phyloP scores from a whole-genome alignment of 2,888 invertebrate genomes.

The Maniola hyperantus region DNA sequence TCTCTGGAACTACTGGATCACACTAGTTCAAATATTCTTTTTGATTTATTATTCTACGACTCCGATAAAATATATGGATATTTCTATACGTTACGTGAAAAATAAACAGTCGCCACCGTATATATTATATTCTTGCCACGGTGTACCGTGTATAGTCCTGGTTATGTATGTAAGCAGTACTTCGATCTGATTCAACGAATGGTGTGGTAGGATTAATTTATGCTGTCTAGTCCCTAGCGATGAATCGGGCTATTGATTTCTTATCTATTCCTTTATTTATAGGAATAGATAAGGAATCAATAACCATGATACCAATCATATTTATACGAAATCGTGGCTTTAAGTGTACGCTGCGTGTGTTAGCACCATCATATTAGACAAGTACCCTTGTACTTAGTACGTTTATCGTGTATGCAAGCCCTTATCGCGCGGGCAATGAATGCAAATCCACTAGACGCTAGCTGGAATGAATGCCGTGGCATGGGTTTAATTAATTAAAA shows the following conservation, averaged over 20 bases:
- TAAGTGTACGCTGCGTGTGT: neutral
- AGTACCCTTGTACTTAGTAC: neutral
- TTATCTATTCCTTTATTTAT: constrained; percentile 1
- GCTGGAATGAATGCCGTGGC: neutral
- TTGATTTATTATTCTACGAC: neutral
- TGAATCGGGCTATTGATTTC: neutral
- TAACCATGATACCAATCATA: neutral
- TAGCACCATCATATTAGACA: constrained; percentile 1
- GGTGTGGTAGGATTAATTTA: neutral
- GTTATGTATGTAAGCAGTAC: too few relatives aligned
- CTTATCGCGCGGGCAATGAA: constrained; percentile 16
- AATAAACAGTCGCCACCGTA: neutral
- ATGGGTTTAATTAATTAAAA: constrained; percentile 10
- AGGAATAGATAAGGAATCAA: too few relatives aligned
- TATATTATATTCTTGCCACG: too few relatives aligned
- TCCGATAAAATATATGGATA: neutral
- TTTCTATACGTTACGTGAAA: neutral
- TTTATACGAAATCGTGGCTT: neutral
- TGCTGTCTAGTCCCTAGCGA: neutral
- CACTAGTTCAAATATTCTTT: neutral
- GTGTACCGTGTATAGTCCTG: too few relatives aligned
- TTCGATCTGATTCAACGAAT: neutral
- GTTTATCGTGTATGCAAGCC: constrained; percentile 8
- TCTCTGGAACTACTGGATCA: too few relatives aligned
- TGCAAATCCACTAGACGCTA: constrained; percentile 7